Percentiles rank a stretch among this genome's conserved stretches.
These are phyloP conservation scores for Capitulum mitella DNA, from an alignment of 2,888 invertebrate genomes.

Conservation along the genomic window DNA sequence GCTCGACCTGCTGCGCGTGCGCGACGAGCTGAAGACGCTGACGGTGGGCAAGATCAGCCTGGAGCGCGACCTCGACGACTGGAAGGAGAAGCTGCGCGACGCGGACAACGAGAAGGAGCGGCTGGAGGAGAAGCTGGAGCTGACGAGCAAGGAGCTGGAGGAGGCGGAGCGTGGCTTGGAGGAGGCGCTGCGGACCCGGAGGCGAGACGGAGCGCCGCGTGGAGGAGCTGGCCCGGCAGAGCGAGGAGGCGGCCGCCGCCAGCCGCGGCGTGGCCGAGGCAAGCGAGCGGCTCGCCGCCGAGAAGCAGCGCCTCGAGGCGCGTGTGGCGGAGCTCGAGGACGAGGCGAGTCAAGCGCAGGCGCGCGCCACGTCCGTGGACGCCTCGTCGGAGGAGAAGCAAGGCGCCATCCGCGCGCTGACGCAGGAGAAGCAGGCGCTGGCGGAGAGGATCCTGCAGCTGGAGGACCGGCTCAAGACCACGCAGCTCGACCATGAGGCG, in stretches of 20 bases:
- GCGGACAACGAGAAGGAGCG: neutral
- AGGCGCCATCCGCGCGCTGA: slow-evolving; percentile 35
- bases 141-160: neutral
- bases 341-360: neutral
- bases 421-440: slow-evolving; percentile 37
- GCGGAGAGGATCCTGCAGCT: slow-evolving; percentile 35
- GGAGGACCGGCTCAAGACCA: slow-evolving; percentile 32
- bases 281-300: no score
- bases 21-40: neutral
- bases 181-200: neutral
- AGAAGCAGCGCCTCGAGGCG: no score
- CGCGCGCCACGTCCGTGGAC: neutral
- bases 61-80: neutral
- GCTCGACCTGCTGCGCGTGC: neutral
- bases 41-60: neutral
- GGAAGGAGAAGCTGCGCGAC: slow-evolving; percentile 9
- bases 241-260: neutral
- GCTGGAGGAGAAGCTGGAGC: neutral
- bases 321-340: neutral
- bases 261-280: neutral
- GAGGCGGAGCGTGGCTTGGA: neutral
- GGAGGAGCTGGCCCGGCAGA: neutral
- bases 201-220: neutral
- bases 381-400: neutral
- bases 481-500: neutral